Base-by-base conservation (phyloP, 2,888 invertebrate species). In the Sphaerophoria rueppellii region DNA sequence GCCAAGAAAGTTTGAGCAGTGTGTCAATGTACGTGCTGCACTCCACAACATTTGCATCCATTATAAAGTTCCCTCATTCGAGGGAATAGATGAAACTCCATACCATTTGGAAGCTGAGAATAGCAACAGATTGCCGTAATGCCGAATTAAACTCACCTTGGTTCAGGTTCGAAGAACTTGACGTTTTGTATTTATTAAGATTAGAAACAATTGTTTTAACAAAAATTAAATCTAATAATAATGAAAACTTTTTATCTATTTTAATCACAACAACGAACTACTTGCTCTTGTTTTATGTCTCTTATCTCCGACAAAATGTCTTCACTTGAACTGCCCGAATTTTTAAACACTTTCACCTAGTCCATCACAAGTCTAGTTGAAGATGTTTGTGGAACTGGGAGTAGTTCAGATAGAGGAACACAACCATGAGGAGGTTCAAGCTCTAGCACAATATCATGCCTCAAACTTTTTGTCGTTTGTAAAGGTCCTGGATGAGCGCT, bases 81-180 rank as follows among this genome's bases (percentile, higher is more conserved):
- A 60, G 16, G 40, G 5, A 12, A n/a, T n/a, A n/a, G n/a, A n/a
- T n/a, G n/a, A n/a, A n/a, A n/a, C n/a, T n/a, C n/a, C n/a, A n/a
- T n/a, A n/a, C n/a, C n/a, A 24, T 24, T 11, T n/a, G 58, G 58
- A 55, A 6, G 35, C 16, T 0, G 35, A 58, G 14, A 37, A 58
- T 9, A 58, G 16, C 57, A 14, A 14, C 16, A 58, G 9, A 37
- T 16, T 52, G 14, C 37, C 57, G 4, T 16, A 40, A 3, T 11
- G 24, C 58, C 6, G 58, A 40, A 60, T 60, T 12, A 60, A 60
- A 40, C 58, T 40, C 35, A 40, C 58, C 11, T 60, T 60, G 16
- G 34, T 57, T n/a, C 14, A 35, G n/a, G n/a, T n/a, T n/a, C n/a
- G n/a, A 35, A 14, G 35, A 57, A 35, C 4, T 2, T 57, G 35